Evolutionary conservation across 2,113 vertebrate genomes (phyloP), one percentile per base, ranked within the genome.

Genomic region (Oryzias woworae): DNA sequence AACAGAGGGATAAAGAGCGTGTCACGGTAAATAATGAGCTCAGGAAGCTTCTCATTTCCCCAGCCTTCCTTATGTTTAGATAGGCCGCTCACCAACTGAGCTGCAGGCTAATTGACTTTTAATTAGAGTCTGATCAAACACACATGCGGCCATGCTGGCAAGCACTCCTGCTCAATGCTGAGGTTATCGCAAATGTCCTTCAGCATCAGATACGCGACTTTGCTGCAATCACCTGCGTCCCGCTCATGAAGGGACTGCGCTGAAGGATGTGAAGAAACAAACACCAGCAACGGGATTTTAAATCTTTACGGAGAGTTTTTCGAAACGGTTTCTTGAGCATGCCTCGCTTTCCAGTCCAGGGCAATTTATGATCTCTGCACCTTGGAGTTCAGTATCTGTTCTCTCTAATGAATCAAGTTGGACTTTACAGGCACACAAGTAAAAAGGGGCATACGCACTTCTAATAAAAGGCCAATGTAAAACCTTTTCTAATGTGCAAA

Each of bases 61-160:
- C 4, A 18, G 52, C 66, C 69, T 74, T 70, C 67, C 66, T 62
- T 71, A 71, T 72, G 70, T 81, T 89, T 83, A 77, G 66, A 80
- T 75, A 72, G 83, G 81, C 84, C 75, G 77, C 48, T 85, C 79
- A 72, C 74, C 76, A 53, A 42, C 58, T 59, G 77, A 60, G 77
- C 75, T 64, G 67, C 58, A 20, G 79, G 79, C 73, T 90, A 89
- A 91, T 91, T 89, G 83, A 78, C 85, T 87, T 87, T 88, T 89
- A 91, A 92, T 91, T 90, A 86, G 77, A 15, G 36, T 81, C 75
- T 78, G 73, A 89, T 89, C 78, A 75, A 70, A 63, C 77, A 58
- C 78, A 72, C 69, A 60, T 42, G 56, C 58, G 65, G 56, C 26
- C 55, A 28, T 20, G 52, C 22, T 2, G 59, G 53, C 16, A 26